Evolutionary conservation across 92 coral and sea anemone genomes (phyloP).

Genomic region (Epizoanthus illoricatus): DNA sequence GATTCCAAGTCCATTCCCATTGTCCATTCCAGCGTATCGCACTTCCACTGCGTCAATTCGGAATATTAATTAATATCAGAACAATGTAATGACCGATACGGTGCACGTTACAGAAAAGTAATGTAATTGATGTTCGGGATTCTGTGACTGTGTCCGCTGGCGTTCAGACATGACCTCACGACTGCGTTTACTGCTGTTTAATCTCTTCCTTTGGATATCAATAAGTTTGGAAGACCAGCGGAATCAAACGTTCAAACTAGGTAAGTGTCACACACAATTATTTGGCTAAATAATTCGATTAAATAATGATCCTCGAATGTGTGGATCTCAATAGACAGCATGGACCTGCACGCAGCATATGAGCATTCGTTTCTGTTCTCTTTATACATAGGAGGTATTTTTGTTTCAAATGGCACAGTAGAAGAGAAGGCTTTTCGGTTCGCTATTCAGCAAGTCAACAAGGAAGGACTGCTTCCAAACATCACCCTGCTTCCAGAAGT

Average conservation of each 20-base stretch:
- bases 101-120: no score
- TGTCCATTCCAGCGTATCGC: no score
- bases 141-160: neutral
- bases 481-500: conserved; percentile 46
- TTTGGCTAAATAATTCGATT: neutral
- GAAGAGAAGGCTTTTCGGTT: conserved; percentile 63
- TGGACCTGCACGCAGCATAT: no score
- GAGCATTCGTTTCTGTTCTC: neutral
- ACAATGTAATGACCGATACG: no score
- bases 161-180: neutral
- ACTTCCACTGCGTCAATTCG: no score
- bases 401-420: conserved; percentile 30
- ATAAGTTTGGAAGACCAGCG: neutral
- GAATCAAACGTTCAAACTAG: neutral
- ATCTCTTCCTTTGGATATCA: neutral
- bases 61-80: no score
- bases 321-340: neutral
- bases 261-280: neutral
- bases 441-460: conserved; percentile 55
- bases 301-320: neutral
- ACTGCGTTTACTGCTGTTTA: neutral
- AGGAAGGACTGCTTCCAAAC: conserved; percentile 22
- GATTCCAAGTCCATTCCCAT: no score
- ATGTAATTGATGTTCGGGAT: neutral
- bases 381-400: neutral